phyloP scores from a whole-genome alignment of 2,888 invertebrate genomes.

The Halocaridina rubra region DNA sequence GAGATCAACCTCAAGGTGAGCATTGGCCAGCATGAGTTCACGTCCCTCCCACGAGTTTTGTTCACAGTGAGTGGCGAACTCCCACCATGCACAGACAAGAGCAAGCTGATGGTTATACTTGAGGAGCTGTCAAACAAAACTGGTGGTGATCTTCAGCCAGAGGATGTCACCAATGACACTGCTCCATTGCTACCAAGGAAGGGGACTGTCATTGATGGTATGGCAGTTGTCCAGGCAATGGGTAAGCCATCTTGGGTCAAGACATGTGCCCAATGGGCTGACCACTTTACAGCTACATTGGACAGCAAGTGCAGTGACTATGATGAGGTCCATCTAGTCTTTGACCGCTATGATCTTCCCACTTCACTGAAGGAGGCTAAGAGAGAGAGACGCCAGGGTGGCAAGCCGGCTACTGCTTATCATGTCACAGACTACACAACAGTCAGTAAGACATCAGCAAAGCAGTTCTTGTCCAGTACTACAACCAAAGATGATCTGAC shows the following conservation, averaged over 20 bases:
- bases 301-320: no score
- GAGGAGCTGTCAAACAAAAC: background rate
- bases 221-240: background rate
- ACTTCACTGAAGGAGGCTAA: background rate
- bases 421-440: background rate
- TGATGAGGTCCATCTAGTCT: background rate
- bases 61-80: no score
- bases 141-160: background rate
- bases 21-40: background rate
- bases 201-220: no score
- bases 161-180: background rate
- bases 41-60: background rate
- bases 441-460: background rate
- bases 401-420: background rate
- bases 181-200: background rate
- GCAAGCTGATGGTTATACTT: background rate
- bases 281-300: no score
- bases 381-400: background rate
- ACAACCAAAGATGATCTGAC: background rate
- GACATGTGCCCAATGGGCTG: no score
- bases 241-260: background rate
- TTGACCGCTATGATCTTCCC: background rate
- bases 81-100: no score
- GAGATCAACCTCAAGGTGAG: background rate
- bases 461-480: background rate